Conservation (phyloP, 2,888 invertebrate genomes). For the Lomographa bimaculata region DNA sequence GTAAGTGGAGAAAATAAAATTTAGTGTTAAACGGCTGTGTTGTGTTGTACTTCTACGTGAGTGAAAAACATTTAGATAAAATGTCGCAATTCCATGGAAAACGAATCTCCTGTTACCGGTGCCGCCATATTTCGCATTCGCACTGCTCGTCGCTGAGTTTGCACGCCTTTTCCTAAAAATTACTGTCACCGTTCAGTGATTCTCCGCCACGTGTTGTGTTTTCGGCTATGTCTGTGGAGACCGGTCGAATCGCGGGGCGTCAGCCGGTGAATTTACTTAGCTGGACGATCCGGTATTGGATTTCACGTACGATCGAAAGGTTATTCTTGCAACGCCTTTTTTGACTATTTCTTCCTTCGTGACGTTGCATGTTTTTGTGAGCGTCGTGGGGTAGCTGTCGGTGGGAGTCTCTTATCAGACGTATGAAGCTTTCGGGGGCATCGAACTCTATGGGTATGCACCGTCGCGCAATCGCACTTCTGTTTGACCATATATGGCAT, state of each 20-base stretch:
- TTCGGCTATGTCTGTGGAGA: slow-evolving; percentile 39
- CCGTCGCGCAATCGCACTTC: slow-evolving; percentile 76
- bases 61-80: slow-evolving; percentile 43
- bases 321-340: slow-evolving; percentile 76
- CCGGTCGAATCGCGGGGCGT: slow-evolving; percentile 34
- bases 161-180: slow-evolving; percentile 78
- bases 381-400: slow-evolving; percentile 23
- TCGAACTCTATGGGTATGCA: slow-evolving; percentile 72
- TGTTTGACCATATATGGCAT: slow-evolving; percentile 79
- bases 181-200: slow-evolving; percentile 79
- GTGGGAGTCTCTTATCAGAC: slow-evolving; percentile 47
- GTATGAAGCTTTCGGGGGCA: slow-evolving; percentile 60
- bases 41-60: slow-evolving; percentile 52
- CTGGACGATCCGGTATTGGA: slow-evolving; percentile 68
- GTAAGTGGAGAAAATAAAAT: slow-evolving; percentile 76
- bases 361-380: slow-evolving; percentile 12
- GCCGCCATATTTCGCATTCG: slow-evolving; percentile 83
- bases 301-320: slow-evolving; percentile 76
- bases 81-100: slow-evolving; percentile 59
- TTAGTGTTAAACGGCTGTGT: slow-evolving; percentile 58
- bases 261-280: slow-evolving; percentile 38
- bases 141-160: slow-evolving; percentile 72
- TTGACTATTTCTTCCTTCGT: slow-evolving; percentile 52
- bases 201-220: slow-evolving; percentile 80
- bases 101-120: slow-evolving; percentile 67